Conservation (phyloP, 1,140 invertebrate genomes). For the Magallana angulata region DNA sequence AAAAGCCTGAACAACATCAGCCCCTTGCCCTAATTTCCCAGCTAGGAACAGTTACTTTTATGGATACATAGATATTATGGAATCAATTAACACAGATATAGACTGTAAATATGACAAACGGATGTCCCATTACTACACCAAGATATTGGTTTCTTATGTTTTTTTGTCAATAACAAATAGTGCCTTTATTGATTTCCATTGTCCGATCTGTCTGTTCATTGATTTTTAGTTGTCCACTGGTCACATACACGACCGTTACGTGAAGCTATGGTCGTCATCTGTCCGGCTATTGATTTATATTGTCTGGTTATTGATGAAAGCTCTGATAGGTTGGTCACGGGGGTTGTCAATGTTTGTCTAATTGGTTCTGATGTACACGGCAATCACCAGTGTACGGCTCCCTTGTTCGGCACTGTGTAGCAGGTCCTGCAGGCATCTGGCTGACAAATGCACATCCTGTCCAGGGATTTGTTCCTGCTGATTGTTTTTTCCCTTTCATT, state of each 20-base stretch:
- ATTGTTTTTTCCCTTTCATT: constrained; percentile 9
- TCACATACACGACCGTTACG: constrained; percentile 19
- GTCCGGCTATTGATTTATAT: constrained; percentile 41
- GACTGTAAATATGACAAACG: constrained; percentile 21
- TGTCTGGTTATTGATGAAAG: constrained; percentile 34
- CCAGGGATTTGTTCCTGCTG: not conserved
- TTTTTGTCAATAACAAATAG: constrained; percentile 29
- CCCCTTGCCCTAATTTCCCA: not conserved
- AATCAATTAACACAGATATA: constrained; percentile 34
- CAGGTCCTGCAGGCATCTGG: constrained; percentile 9
- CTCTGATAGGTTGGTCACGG: constrained; percentile 22
- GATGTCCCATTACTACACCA: constrained; percentile 17
- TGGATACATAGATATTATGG: not conserved
- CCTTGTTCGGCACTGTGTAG: not conserved
- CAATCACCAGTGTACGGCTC: not conserved
- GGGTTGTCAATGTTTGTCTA: constrained; percentile 39
- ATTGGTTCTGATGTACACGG: constrained; percentile 23
- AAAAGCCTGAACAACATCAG: too few species aligned
- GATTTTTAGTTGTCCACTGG: constrained; percentile 19
- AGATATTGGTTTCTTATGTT: constrained; percentile 32
- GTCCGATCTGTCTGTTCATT: constrained; percentile 8
- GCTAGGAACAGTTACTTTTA: not conserved
- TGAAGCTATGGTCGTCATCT: constrained; percentile 21
- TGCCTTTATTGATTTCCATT: constrained; percentile 31
- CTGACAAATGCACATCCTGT: constrained; percentile 28